Percentiles rank a stretch among this genome's conserved stretches.
phyloP scores from a whole-genome alignment of 2,113 vertebrate genomes.

The Lamprotornis superbus region DNA sequence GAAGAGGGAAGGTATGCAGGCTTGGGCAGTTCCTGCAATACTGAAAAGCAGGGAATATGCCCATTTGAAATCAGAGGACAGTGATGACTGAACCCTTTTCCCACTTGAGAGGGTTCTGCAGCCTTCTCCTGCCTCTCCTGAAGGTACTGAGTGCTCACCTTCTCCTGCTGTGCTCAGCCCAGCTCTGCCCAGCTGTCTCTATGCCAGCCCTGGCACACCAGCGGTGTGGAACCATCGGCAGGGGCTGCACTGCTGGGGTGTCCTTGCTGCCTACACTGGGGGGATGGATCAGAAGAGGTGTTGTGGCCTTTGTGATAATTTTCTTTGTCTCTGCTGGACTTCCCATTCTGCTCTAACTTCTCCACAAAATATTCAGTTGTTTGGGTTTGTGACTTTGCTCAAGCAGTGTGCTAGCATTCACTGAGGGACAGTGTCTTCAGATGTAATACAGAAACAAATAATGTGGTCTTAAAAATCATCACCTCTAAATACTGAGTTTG shows the following conservation, averaged over 20 bases:
- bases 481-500: neutral
- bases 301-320: neutral
- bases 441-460: neutral
- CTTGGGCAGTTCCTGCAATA: neutral
- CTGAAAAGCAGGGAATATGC: neutral
- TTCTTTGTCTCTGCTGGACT: neutral
- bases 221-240: neutral
- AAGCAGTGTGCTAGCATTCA: neutral
- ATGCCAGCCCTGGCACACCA: fast-evolving
- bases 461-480: neutral
- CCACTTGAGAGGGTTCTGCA: neutral
- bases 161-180: neutral
- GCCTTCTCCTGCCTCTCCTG: neutral
- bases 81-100: neutral
- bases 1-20: neutral
- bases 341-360: neutral
- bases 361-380: neutral
- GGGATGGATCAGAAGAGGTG: neutral
- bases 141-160: neutral
- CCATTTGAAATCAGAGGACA: neutral
- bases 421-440: neutral
- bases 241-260: neutral
- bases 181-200: neutral
- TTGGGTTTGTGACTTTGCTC: neutral
- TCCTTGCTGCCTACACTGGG: fast-evolving